Base-by-base conservation (phyloP, 2,797 vertebrate genomes). In the Alexandromys oeconomus region DNA sequence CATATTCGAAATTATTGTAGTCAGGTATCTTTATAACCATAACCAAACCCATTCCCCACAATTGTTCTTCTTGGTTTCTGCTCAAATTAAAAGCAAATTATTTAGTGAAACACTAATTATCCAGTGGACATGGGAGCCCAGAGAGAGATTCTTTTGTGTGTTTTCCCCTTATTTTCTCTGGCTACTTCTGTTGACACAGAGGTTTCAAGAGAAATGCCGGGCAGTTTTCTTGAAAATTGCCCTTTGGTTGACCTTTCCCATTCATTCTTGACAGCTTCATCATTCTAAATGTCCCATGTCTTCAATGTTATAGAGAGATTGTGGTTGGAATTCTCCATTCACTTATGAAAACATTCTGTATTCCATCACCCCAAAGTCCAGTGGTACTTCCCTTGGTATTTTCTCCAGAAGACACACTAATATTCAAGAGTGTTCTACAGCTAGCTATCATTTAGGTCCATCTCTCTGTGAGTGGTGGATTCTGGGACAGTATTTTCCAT, bases 41-140 rank as follows among this genome's bases (percentile, higher is more conserved):
- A n/a, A 81, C 3, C 48, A 94, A 65, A 76, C n/a, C 71, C 2
- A 43, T 73, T 87, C 73, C 59, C 51, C 4, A 51, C 15, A 11
- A 51, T 2, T 59, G 40, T 81, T 74, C 34, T 69, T 73, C 85
- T 78, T 77, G 7, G 19, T 65, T 87, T 95, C 92, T 93, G 48
- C 25, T 59, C 27, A 21, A 2, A 57, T 21, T 57, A 57, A 57
- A 57, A 57, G 21, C 1, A 57, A 21, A 57, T 57, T 57, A 57
- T 57, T 57, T 57, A 57, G 57, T 37, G 57, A 93, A 84, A 67
- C 21, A 84, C 86, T 92, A 34, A n/a, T 74, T 95, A 76, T 37
- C 13, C n/a, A 89, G 3, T 6, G 6, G 12, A 63, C 1, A 1
- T 6, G 61, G 10, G 29, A 80, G 27, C 37, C 51, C 59, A 74